Base-by-base conservation (phyloP, 1,140 invertebrate species). In the Anoplophora glabripennis region DNA sequence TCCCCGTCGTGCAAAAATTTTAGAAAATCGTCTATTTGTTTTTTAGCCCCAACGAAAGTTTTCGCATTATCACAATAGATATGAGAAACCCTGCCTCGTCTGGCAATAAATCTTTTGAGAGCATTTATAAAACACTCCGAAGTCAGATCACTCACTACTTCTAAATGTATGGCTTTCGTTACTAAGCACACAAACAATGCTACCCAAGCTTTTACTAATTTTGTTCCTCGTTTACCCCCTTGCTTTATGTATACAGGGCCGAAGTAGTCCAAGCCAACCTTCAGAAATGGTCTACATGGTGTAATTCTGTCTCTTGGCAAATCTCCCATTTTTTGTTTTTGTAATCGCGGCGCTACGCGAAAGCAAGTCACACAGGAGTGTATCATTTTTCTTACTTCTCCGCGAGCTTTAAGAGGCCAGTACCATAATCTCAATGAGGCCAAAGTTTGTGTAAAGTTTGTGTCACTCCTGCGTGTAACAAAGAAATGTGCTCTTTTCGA, bases 161-260 rank as follows among this genome's bases (percentile, higher is more conserved):
- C 75, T 9, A 75, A 51, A 54, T 76, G 73, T 3, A 76, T 56
- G 1, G 76, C 72, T 21, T 67, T 64, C 0, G 64, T 66, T 0
- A 59, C 53, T 1, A 72, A 36, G 61, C 75, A 77, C 1, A 72
- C 59, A 40, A 76, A 75, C n/a, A 49, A 7, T 3, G 21, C 21
- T 5, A 28, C 21, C 21, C 21, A 28, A 28, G 21, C 21, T 28
- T 28, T 28, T 28, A 28, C 21, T 28, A 28, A 5, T 5, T 28
- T 28, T 3, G 21, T 28, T 3, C 21, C 5, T 2, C 21, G 21
- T 28, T 28, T 28, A 28, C 21, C 21, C 21, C 21, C 21, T 28
- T 3, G 21, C 21, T 28, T 28, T 2, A 28, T 28, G 21, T 28
- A 28, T 28, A 28, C 5, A 28, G 21, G 21, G 5, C 21, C 21